A percentile compares a stretch with the other conserved stretches of the same genome.
These are phyloP conservation scores for Takifugu ocellatus DNA, from an alignment of 2,797 vertebrate species.

Conservation along the genomic window DNA sequence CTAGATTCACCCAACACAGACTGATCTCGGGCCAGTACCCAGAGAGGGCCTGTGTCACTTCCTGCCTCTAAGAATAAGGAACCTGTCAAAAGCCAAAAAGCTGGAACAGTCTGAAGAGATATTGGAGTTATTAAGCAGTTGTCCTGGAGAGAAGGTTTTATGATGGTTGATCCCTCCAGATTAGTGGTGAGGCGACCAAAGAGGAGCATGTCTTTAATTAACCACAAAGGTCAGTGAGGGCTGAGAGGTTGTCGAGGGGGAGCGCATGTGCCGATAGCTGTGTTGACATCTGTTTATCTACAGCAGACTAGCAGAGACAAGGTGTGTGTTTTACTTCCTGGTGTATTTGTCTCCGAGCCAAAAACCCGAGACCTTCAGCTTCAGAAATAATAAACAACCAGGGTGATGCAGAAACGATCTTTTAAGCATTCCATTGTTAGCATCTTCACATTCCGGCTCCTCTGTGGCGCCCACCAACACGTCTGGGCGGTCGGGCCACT, in stretches of 20 bases:
- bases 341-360: conserved; percentile 33
- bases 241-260: conserved; percentile 36
- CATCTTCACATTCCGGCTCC: conserved; percentile 40
- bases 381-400: conserved; percentile 48
- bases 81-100: conserved; percentile 17
- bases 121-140: conserved; percentile 15
- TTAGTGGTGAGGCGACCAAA: conserved; percentile 17
- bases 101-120: conserved; percentile 31
- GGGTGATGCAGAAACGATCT: background rate
- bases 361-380: conserved; percentile 28
- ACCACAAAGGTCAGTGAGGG: conserved; percentile 33
- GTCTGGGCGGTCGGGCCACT: conserved; percentile 67
- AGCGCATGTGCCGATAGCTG: conserved; percentile 31
- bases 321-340: conserved; percentile 36
- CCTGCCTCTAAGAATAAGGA: conserved; percentile 43
- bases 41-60: conserved; percentile 49
- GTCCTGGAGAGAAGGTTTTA: conserved; percentile 15
- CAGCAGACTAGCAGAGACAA: conserved; percentile 19
- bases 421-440: conserved; percentile 25
- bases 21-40: conserved; percentile 36
- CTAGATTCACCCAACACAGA: conserved; percentile 44
- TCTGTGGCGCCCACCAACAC: background rate
- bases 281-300: conserved; percentile 53
- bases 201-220: conserved; percentile 37
- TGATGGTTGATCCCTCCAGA: conserved; percentile 19